These are phyloP conservation scores for Microchirus variegatus DNA, from an alignment of 2,797 vertebrate genomes.

Conservation along the genomic window DNA sequence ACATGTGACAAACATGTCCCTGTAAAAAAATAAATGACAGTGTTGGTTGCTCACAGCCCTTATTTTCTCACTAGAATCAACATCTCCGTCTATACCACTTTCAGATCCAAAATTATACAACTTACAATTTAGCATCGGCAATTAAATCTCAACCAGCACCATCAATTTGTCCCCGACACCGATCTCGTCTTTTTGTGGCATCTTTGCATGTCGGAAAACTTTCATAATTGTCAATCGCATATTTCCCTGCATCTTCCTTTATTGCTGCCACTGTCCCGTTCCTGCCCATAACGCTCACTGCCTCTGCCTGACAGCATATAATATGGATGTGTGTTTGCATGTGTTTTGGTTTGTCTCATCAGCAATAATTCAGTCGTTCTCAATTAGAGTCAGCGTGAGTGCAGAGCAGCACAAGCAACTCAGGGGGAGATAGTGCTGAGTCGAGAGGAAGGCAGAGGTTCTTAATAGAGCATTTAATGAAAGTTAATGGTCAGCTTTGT, in stretches of 20 bases:
- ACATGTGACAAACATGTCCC: not conserved
- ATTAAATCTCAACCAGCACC: slow-evolving; percentile 44
- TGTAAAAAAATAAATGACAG: slow-evolving; percentile 56
- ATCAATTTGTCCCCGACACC: slow-evolving; percentile 49
- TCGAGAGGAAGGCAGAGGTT: slow-evolving; percentile 33
- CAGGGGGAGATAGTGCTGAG: slow-evolving; percentile 4
- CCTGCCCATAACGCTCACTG: slow-evolving; percentile 3
- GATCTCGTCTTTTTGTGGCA: slow-evolving; percentile 42
- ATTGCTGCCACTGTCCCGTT: slow-evolving; percentile 34
- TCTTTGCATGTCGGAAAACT: slow-evolving; percentile 26
- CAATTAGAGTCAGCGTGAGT: slow-evolving; percentile 48
- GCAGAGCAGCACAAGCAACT: slow-evolving; percentile 25
- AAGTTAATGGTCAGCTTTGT: slow-evolving; percentile 56
- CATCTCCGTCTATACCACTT: slow-evolving; percentile 19
- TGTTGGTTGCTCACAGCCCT: slow-evolving; percentile 8
- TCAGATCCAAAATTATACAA: slow-evolving; percentile 48
- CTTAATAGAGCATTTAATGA: slow-evolving; percentile 69
- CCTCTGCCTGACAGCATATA: slow-evolving; percentile 2
- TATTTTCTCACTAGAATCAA: slow-evolving; percentile 2
- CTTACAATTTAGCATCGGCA: slow-evolving; percentile 55
- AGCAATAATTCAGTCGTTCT: slow-evolving; percentile 60
- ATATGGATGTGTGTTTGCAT: slow-evolving; percentile 8
- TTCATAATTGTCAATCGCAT: slow-evolving; percentile 70
- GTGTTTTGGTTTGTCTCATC: slow-evolving; percentile 40
- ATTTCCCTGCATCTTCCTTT: slow-evolving; percentile 33